These are phyloP conservation scores for Dipodomys ordii DNA, from an alignment of 2,113 vertebrate genomes.

Conservation along the genomic window DNA sequence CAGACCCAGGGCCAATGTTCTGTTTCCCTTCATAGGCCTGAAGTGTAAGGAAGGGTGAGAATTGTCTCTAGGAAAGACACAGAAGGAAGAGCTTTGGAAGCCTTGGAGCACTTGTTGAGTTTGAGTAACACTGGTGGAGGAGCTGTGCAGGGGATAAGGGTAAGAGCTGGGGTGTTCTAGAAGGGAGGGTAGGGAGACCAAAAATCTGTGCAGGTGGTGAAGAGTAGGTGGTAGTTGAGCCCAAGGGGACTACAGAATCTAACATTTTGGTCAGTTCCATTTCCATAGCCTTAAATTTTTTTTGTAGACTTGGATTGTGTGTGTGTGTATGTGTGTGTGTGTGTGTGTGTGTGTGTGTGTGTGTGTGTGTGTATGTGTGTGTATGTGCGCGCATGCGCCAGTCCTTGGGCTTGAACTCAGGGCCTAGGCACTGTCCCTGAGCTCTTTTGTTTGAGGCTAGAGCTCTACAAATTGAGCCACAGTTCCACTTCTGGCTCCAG, in stretches of 20 bases:
- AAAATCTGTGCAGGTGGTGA: background rate
- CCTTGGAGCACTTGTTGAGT: background rate
- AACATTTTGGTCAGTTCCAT: background rate
- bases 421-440: too few relatives aligned
- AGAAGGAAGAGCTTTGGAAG: background rate
- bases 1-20: background rate
- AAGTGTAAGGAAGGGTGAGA: background rate
- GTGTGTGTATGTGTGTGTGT: too few relatives aligned
- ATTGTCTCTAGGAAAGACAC: background rate
- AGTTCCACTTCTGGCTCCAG: too few relatives aligned
- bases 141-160: fast-evolving
- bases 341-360: too few relatives aligned
- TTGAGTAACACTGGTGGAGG: background rate
- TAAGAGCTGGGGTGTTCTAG: background rate
- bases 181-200: background rate
- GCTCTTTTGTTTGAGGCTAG: too few relatives aligned
- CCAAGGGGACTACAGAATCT: background rate
- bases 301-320: slow-evolving; percentile 7
- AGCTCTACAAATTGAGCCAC: too few relatives aligned
- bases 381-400: too few relatives aligned
- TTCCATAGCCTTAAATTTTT: slow-evolving; percentile 39
- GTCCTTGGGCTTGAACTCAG: too few relatives aligned
- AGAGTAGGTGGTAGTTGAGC: background rate
- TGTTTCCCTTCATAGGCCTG: background rate
- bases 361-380: too few relatives aligned